Percentiles rank a stretch among this genome's conserved stretches.
phyloP scores from a whole-genome alignment of 2,797 vertebrate species.

The Meda fulgida region DNA sequence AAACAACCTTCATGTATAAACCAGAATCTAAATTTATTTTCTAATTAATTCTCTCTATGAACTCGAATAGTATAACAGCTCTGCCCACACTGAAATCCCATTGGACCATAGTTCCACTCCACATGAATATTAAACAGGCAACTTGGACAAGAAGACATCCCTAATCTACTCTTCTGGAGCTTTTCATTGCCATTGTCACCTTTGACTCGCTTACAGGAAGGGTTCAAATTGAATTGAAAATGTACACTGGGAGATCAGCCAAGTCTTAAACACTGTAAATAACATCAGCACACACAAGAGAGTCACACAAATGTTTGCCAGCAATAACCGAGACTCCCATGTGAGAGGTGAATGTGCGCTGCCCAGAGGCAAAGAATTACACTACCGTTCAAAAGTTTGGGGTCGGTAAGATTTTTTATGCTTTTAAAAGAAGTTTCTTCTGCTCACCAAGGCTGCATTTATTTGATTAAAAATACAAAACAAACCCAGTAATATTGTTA shows the following conservation, averaged over 20 bases:
- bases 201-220: not conserved
- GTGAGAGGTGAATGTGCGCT: not conserved
- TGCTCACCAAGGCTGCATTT: no score
- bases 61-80: not conserved
- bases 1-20: not conserved
- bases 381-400: no score
- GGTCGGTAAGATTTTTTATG: no score
- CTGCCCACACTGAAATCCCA: not conserved
- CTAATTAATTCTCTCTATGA: not conserved
- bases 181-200: not conserved
- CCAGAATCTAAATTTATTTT: not conserved
- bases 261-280: slow-evolving; percentile 43
- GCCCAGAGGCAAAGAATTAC: slow-evolving; percentile 5
- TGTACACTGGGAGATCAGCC: slow-evolving; percentile 33
- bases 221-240: not conserved
- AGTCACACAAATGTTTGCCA: not conserved
- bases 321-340: slow-evolving; percentile 9
- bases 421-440: no score
- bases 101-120: not conserved
- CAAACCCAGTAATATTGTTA: no score
- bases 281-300: slow-evolving; percentile 7
- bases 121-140: not conserved
- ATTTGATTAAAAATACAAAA: no score
- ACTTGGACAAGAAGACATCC: not conserved
- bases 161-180: not conserved